A percentile compares a stretch with the other conserved stretches of the same genome.
Conservation (phyloP, 1,140 invertebrate species). For the Bombyx mandarina region DNA sequence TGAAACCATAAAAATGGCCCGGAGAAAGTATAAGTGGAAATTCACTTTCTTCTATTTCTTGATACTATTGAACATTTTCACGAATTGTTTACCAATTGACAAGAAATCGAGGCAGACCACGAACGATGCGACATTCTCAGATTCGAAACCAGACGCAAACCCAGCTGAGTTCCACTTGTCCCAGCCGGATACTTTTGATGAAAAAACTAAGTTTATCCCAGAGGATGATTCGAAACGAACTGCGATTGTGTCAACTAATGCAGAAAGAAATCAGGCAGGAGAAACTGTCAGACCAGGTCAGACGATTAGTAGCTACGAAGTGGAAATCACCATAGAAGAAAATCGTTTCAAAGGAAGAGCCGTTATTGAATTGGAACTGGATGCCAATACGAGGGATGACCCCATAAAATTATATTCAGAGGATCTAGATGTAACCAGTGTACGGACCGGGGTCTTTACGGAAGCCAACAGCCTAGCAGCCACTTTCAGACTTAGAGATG, state of each 20-base stretch:
- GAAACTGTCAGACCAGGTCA: conserved; percentile 33
- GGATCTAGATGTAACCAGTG: conserved; percentile 24
- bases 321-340: conserved; percentile 29
- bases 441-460: conserved; percentile 31
- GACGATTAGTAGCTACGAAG: conserved; percentile 22
- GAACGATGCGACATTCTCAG: not conserved
- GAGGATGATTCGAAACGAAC: not conserved
- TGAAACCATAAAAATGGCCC: conserved; percentile 33
- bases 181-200: not conserved
- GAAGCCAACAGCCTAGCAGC: conserved; percentile 18
- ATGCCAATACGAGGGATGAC: conserved; percentile 21
- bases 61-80: conserved; percentile 21
- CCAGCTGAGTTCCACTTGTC: too few species aligned
- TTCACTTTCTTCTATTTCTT: conserved; percentile 21
- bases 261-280: conserved; percentile 8
- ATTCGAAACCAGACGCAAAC: not conserved
- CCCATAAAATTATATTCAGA: conserved; percentile 29
- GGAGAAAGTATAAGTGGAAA: conserved; percentile 38
- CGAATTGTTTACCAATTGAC: conserved; percentile 23
- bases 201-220: not conserved
- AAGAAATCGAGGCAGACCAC: not conserved
- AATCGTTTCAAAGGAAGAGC: conserved; percentile 30
- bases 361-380: conserved; percentile 33
- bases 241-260: not conserved
- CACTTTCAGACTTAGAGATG: conserved; percentile 17